Evolutionary conservation across 2,888 invertebrate genomes (phyloP), one percentile per base, ranked within the genome.

Genomic region (Papilio demoleus): DNA sequence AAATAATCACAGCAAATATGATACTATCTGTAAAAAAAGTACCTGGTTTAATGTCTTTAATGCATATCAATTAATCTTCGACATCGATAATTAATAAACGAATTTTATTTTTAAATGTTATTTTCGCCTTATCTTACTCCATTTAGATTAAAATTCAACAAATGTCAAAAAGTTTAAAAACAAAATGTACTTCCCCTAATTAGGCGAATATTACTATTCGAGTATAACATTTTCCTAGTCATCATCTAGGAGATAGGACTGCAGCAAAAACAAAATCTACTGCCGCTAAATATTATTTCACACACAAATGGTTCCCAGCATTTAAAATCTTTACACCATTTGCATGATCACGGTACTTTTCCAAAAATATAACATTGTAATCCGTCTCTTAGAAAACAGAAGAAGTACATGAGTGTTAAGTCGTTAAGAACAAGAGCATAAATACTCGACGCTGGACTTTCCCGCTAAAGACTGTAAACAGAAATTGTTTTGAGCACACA

Each of bases 131-230:
- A 56, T 56, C 53, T 56, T 27, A 31, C 14, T 31, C n/a, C 53
- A 56, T 56, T 56, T 56, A 27, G 53, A 56, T 56, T 17, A 31
- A 53, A 53, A 22, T 19, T 45, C 12, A 22, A 47, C 22, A 47
- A 47, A 47, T 22, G 12, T 22, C 22, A 5, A 47, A 47, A 22
- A 11, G 42, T 6, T 8, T 45, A 12, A 12, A 47, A 47, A 11
- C 11, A 12, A 47, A 12, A 22, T 12, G 0, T 12, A 47, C 47
- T 47, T 47, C 47, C 22, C 22, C 12, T 47, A 47, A 19, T 47
- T 47, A 47, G 42, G 17, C 17, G 6, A 4, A n/a, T 40, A 4
- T 40, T 40, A 40, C 40, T n/a, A 4, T n/a, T 6, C n/a, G n/a
- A n/a, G n/a, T n/a, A 40, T n/a, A 38, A 38, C 6, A 31, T 31